A percentile compares a stretch with the other conserved stretches of the same genome.
Conservation (phyloP, 2,113 vertebrate species). For the Crotalus horridus region DNA sequence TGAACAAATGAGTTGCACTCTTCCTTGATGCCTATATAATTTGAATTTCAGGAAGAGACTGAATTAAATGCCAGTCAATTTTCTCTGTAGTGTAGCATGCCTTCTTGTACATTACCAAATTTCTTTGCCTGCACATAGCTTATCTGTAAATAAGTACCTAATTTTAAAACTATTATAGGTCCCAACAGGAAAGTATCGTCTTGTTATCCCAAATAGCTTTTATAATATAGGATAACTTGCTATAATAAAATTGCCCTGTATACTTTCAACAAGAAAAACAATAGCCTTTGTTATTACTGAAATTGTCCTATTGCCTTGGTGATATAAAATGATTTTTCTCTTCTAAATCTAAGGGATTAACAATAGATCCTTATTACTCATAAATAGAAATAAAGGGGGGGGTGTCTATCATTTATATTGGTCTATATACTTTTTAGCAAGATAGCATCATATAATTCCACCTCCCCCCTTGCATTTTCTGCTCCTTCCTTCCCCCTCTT, state of each 20-base stretch:
- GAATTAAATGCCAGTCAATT: background rate
- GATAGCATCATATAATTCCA: background rate
- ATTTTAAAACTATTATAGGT: slow-evolving; percentile 6
- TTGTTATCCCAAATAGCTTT: background rate
- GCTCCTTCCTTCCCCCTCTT: background rate
- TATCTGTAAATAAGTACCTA: background rate
- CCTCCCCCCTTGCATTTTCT: background rate
- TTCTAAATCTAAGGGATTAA: background rate
- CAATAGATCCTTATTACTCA: background rate
- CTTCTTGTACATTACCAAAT: background rate
- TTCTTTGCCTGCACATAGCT: background rate
- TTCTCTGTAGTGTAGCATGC: background rate
- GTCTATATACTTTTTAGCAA: background rate
- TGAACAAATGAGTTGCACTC: slow-evolving; percentile 43
- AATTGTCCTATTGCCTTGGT: background rate
- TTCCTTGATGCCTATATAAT: slow-evolving; percentile 20
- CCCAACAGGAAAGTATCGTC: background rate
- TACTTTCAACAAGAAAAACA: background rate
- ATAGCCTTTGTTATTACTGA: background rate
- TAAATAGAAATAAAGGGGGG: background rate
- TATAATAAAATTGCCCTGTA: background rate
- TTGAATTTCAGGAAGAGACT: background rate
- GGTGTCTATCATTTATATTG: background rate
- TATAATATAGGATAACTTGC: background rate
- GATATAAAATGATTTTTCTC: background rate